A percentile compares a stretch with the other conserved stretches of the same genome.
phyloP scores from a whole-genome alignment of 2,888 invertebrate species.

The Lithophane socia region DNA sequence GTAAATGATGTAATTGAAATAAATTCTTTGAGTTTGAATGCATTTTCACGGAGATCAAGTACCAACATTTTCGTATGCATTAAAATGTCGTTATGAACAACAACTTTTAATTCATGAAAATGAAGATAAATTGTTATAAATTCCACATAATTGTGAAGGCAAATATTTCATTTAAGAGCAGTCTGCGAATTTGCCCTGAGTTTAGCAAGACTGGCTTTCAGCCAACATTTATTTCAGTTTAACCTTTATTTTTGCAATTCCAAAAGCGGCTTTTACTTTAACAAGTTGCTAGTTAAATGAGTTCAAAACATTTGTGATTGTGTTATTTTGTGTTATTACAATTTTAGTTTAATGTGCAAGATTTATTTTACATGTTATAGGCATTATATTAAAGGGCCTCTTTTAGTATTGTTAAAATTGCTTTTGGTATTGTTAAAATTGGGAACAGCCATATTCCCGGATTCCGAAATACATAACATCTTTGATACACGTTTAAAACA shows the following conservation, averaged over 20 bases:
- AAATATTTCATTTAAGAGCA: slow-evolving; percentile 9
- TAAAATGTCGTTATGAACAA: neutral
- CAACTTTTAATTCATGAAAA: neutral
- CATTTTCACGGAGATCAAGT: neutral
- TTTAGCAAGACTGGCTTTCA: slow-evolving; percentile 6
- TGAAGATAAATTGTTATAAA: neutral
- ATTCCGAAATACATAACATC: neutral
- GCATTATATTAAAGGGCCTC: neutral
- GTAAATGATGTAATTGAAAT: neutral
- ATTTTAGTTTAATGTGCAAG: slow-evolving; percentile 6
- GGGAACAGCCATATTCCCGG: neutral
- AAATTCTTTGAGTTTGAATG: neutral
- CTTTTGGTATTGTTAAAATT: neutral
- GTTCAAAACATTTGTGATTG: slow-evolving; percentile 29
- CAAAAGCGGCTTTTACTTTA: slow-evolving; percentile 3
- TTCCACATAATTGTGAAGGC: neutral
- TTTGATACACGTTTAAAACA: neutral
- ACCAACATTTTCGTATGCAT: neutral
- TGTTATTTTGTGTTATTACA: slow-evolving; percentile 31
- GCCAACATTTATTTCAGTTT: slow-evolving; percentile 24
- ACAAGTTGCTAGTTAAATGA: slow-evolving; percentile 30
- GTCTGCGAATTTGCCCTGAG: neutral
- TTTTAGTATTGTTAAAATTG: neutral
- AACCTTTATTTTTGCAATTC: slow-evolving; percentile 18
- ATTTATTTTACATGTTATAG: slow-evolving; percentile 11